Evolutionary conservation across 2,113 vertebrate species (phyloP).

Genomic region (Tetrax tetrax): DNA sequence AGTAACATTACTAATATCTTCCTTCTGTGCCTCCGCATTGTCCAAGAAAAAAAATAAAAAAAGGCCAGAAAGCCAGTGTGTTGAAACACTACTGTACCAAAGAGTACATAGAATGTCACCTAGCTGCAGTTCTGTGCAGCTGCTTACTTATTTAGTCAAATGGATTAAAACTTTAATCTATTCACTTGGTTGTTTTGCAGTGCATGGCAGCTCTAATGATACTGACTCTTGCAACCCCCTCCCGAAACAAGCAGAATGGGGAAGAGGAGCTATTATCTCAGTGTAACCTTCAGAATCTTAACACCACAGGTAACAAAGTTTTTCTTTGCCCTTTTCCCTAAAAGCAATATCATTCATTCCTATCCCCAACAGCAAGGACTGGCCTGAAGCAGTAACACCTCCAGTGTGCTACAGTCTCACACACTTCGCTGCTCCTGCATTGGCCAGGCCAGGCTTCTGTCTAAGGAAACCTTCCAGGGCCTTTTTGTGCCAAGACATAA

Average conservation of each 20-base stretch:
- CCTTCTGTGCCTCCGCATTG: not conserved
- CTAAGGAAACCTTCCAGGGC: not conserved
- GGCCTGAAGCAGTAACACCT: not conserved
- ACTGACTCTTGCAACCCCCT: not conserved
- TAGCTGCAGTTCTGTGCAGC: not conserved
- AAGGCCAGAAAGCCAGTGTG: not conserved
- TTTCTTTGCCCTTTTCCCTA: not conserved
- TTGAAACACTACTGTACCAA: not conserved
- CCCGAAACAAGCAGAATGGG: not conserved
- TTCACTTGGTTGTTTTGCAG: not conserved
- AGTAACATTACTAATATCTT: not conserved
- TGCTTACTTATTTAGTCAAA: not conserved
- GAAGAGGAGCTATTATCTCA: not conserved
- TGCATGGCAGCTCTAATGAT: not conserved
- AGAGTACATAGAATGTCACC: not conserved
- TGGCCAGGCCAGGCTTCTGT: not conserved
- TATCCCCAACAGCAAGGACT: not conserved
- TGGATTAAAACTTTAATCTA: not conserved
- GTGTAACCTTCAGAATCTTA: accelerated
- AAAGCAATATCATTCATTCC: not conserved
- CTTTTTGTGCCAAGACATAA: not conserved
- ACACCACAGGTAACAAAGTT: not conserved
- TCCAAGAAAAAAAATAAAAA: not conserved
- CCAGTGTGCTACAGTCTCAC: not conserved
- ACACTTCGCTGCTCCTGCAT: not conserved